Evolutionary conservation across 1,140 invertebrate species (phyloP), one percentile per base, ranked within the genome.

Genomic region (Zaprionus camerounensis): DNA sequence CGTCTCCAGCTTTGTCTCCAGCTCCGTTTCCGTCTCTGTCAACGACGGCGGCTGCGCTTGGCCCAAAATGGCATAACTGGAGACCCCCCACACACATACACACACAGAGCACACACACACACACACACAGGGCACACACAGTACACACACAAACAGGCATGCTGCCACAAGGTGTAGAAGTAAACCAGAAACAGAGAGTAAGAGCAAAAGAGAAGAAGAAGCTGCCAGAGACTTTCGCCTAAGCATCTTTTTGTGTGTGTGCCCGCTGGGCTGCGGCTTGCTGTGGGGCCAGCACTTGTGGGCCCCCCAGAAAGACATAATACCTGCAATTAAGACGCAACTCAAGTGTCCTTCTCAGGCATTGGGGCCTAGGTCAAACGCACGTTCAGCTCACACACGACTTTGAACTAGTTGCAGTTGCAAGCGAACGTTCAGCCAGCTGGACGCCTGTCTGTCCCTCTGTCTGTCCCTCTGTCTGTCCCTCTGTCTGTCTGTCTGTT

Each of bases 311-410:
- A 82, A 87, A 86, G 76, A 85, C 86, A 90, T 90, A 90, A 90
- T 90, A 90, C 85, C 86, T 88, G 85, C 85, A 90, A 88, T 88
- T 88, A 90, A 88, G 90, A 90, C 81, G 81, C 81, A 88, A 69
- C 81, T 81, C 78, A 82, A 88, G 85, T 82, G 85, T 81, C 85
- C 85, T 88, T 85, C 79, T 79, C 67, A 71, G 79, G 70, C 81
- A 85, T 91, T 91, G 85, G 79, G 81, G 85, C 85, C 85, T 90
- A 85, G 85, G 85, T 90, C 85, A 90, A 81, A 90, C 81, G 69
- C 82, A 76, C 34, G n/a, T 61, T 31, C 65, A 62, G 44, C 44
- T 22, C 64, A 56, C 36, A 56, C 38, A 49, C 78, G 84, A 78
- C 78, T 83, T 81, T 84, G 81, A 88, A 83, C 80, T 86, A 86